phyloP scores from a whole-genome alignment of 2,888 invertebrate species.

The Phalera bucephala region DNA sequence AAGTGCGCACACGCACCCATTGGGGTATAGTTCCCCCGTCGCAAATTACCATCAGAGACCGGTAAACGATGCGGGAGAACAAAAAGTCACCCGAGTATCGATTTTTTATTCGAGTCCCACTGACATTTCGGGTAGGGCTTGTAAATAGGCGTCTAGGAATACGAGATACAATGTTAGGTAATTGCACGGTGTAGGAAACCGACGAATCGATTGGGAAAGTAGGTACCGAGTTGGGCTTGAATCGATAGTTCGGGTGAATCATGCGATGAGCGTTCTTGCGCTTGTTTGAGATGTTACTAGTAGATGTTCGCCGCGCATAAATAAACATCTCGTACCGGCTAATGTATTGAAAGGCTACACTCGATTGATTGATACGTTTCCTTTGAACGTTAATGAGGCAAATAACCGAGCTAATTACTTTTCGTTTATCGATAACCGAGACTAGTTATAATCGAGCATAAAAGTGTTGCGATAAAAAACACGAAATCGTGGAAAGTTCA shows the following conservation, averaged over 20 bases:
- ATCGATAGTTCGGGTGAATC: constrained; percentile 49
- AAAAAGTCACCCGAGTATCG: constrained; percentile 58
- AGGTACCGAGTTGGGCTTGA: constrained; percentile 29
- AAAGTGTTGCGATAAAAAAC: constrained; percentile 32
- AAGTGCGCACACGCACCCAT: constrained; percentile 58
- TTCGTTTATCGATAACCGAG: constrained; percentile 33
- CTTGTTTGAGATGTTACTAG: constrained; percentile 43
- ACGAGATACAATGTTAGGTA: constrained; percentile 31
- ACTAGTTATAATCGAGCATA: constrained; percentile 17
- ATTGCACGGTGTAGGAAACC: constrained; percentile 25
- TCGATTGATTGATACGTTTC: constrained; percentile 49
- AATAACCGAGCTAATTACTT: constrained; percentile 41
- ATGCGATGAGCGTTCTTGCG: constrained; percentile 41
- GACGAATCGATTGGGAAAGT: constrained; percentile 43
- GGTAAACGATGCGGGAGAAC: constrained; percentile 59
- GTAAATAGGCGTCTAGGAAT: constrained; percentile 23
- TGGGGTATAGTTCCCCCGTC: constrained; percentile 50
- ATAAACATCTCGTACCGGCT: constrained; percentile 53
- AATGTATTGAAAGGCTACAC: constrained; percentile 36
- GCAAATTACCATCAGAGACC: constrained; percentile 49
- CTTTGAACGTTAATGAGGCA: constrained; percentile 41
- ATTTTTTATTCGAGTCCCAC: constrained; percentile 50
- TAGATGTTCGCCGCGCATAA: constrained; percentile 43
- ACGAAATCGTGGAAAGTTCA: constrained; percentile 44
- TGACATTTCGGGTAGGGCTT: constrained; percentile 51